Evolutionary conservation across 1,140 invertebrate genomes (phyloP).

Genomic region (Tetranychus urticae): DNA sequence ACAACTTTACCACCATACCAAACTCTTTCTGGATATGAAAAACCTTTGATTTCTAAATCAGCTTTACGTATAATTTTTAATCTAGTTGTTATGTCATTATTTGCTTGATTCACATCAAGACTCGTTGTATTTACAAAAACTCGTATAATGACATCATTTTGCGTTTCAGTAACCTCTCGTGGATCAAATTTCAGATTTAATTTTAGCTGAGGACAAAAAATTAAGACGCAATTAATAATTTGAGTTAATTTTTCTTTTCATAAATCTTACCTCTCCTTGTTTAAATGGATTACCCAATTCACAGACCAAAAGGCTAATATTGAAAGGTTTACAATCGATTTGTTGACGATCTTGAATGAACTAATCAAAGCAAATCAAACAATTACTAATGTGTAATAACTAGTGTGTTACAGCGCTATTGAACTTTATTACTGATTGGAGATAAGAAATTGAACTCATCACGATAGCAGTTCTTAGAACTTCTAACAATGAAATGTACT

Average conservation of each 20-base stretch:
- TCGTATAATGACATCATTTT: background rate
- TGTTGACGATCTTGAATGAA: slow-evolving; percentile 11
- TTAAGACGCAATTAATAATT: too few species aligned
- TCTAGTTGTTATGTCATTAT: background rate
- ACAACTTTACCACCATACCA: slow-evolving; percentile 60
- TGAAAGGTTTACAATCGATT: slow-evolving; percentile 27
- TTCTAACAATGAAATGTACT: too few species aligned
- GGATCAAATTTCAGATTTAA: slow-evolving; percentile 46
- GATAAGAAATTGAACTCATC: too few species aligned
- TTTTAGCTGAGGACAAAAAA: slow-evolving; percentile 4
- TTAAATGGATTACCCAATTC: slow-evolving; percentile 70
- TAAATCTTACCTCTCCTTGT: slow-evolving; percentile 13
- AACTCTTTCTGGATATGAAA: slow-evolving; percentile 42
- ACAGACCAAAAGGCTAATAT: slow-evolving; percentile 46
- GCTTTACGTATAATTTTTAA: slow-evolving; percentile 43
- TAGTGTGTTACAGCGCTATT: too few species aligned
- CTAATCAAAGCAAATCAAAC: slow-evolving; percentile 12
- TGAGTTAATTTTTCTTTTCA: too few species aligned
- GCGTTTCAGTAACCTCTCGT: slow-evolving; percentile 26
- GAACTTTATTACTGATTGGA: too few species aligned
- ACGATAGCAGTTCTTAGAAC: too few species aligned
- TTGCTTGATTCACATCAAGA: background rate
- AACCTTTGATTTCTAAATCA: slow-evolving; percentile 55
- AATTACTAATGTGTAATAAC: background rate
- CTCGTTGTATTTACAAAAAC: background rate